Base-by-base conservation (phyloP, 1,140 invertebrate genomes). In the Penaeus vannamei region DNA sequence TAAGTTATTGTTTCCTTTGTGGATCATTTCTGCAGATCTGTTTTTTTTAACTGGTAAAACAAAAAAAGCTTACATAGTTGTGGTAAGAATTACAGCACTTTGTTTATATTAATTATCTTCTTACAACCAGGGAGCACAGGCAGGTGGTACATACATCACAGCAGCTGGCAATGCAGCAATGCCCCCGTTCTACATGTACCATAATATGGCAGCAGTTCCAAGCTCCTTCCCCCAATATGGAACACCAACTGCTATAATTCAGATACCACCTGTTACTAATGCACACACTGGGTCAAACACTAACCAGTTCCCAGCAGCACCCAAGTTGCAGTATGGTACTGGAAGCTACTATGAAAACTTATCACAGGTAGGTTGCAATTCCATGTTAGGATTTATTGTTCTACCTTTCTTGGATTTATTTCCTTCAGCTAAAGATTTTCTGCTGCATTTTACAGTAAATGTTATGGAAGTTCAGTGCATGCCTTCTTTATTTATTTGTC, bases 171-270 rank as follows among this genome's bases (percentile, higher is more conserved):
- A 94, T 95, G 93, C 94, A 95, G 92, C 93, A 22, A 92, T 95
- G 90, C 95, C 95, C 89, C 95, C 94, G 69, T 94, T 94, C 91
- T 96, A 96, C 92, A 95, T 95, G 81, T 96, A 96, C 92, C 91
- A 91, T 59, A 90, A 90, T 66, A 90, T 90, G 84, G 87, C 90
- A 22, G 94, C 95, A 93, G 94, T 96, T 92, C 91, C 91, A 59
- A 95, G 95, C 90, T 95, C 96, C 91, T 97, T 96, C 93, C 92
- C 93, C 87, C 96, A 96, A 91, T 97, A 96, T 92, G 94, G 95
- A 89, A 95, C 96, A 46, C 95, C 95, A 80, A 94, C 91, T 86
- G 89, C 91, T 53, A 91, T 91, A 53, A 91, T 91, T n/a, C 91
- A 91, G 72, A 85, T 91, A 23, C 91, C 91, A 76, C 88, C 88